A percentile compares a stretch with the other conserved stretches of the same genome.
Evolutionary conservation across 2,888 invertebrate genomes (phyloP).

Genomic region (Stenodera caucasica): DNA sequence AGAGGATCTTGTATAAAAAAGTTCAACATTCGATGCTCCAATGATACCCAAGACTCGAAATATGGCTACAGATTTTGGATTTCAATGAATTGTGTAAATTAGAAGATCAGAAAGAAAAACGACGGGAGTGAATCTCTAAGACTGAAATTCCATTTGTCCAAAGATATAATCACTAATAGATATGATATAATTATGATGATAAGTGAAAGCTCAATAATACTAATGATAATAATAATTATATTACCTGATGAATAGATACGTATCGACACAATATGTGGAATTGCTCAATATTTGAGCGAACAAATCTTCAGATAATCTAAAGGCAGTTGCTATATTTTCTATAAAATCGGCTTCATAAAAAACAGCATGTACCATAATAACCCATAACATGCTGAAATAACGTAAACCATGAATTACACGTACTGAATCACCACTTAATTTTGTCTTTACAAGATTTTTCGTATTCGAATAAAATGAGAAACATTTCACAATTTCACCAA

Average conservation of each 20-base stretch:
- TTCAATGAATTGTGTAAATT: no score
- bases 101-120: no score
- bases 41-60: no score
- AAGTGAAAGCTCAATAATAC: no score
- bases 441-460: conserved; percentile 52
- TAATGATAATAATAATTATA: conserved; percentile 4
- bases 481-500: conserved; percentile 50
- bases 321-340: conserved; percentile 51
- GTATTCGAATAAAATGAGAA: conserved; percentile 60
- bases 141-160: no score
- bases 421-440: conserved; percentile 48
- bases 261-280: conserved; percentile 57
- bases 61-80: no score
- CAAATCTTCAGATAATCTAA: conserved; percentile 49
- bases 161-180: no score
- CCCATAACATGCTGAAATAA: conserved; percentile 62
- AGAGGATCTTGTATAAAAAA: no score
- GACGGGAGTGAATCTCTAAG: no score
- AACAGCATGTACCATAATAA: conserved; percentile 59
- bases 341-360: conserved; percentile 53
- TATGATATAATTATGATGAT: no score
- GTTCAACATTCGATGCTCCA: no score
- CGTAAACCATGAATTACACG: conserved; percentile 58
- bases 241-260: conserved; percentile 56
- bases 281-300: conserved; percentile 54